These are phyloP conservation scores for Hippocampus barbouri DNA, from an alignment of 2,113 vertebrate genomes.

Conservation along the genomic window DNA sequence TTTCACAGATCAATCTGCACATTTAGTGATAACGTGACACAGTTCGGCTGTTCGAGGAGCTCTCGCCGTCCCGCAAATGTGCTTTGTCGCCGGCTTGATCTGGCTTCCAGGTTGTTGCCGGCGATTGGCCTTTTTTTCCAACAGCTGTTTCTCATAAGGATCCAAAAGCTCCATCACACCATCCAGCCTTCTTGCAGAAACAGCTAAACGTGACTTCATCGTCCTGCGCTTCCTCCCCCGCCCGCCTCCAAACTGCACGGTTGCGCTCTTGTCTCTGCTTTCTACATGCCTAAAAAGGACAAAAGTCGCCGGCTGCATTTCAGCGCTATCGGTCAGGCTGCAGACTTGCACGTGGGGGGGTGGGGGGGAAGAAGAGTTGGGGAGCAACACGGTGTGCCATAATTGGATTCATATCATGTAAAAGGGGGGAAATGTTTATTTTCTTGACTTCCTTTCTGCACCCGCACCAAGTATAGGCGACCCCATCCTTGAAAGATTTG, in stretches of 20 bases:
- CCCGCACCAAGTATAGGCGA: conserved; percentile 20
- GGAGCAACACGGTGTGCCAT: conserved; percentile 10
- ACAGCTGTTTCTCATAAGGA: conserved; percentile 77
- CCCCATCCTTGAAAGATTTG: conserved; percentile 26
- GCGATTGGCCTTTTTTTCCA: conserved; percentile 42
- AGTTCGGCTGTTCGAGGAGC: background rate
- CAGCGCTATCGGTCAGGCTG: conserved; percentile 10
- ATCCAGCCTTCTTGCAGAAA: conserved; percentile 52
- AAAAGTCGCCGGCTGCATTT: conserved; percentile 38
- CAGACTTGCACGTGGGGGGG: background rate
- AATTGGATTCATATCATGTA: conserved; percentile 15
- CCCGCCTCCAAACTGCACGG: conserved; percentile 23
- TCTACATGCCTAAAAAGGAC: conserved; percentile 56
- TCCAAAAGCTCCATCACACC: conserved; percentile 47
- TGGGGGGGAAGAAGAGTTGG: background rate
- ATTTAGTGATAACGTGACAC: background rate
- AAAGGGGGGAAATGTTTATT: conserved; percentile 9
- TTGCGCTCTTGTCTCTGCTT: conserved; percentile 43
- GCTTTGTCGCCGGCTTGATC: conserved; percentile 17
- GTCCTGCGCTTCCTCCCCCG: conserved; percentile 37
- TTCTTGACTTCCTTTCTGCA: conserved; percentile 29
- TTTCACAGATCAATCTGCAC: background rate
- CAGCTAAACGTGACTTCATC: conserved; percentile 69
- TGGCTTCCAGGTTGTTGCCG: conserved; percentile 36
- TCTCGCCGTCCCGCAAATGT: conserved; percentile 7